Evolutionary conservation across 2,113 vertebrate species (phyloP).

Genomic region (Aramus guarauna): DNA sequence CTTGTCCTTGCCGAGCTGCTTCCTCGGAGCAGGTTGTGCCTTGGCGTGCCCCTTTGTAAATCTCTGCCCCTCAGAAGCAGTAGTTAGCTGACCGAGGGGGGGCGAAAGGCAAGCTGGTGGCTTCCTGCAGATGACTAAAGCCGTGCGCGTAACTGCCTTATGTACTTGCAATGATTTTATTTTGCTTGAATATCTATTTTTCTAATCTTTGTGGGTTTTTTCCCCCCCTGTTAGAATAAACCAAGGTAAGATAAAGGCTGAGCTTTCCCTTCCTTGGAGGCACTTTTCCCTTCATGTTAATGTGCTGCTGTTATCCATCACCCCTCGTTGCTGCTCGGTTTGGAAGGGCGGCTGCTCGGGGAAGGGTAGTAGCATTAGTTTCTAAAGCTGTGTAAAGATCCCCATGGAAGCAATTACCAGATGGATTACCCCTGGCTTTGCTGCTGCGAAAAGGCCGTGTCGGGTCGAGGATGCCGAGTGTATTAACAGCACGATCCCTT

Average conservation of each 20-base stretch:
- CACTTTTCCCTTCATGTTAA: not conserved
- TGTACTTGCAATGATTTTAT: not conserved
- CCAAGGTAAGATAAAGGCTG: not conserved
- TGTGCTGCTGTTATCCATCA: not conserved
- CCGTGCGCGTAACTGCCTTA: not conserved
- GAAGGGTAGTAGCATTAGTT: slow-evolving; percentile 30
- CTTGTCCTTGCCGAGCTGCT: not conserved
- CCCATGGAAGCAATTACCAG: slow-evolving; percentile 49
- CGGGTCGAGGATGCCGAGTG: not conserved
- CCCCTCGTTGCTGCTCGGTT: not conserved
- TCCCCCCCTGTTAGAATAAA: not conserved
- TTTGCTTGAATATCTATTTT: not conserved
- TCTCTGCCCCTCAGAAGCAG: not conserved
- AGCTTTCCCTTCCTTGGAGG: not conserved
- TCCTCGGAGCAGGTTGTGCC: not conserved
- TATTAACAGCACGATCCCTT: slow-evolving; percentile 8
- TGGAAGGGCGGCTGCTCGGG: not conserved
- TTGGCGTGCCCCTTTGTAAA: not conserved
- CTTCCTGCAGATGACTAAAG: not conserved
- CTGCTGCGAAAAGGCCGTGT: not conserved
- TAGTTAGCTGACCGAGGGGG: not conserved
- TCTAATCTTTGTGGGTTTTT: not conserved
- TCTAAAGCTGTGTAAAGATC: slow-evolving; percentile 52
- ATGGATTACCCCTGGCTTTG: slow-evolving; percentile 37
- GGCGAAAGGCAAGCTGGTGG: not conserved